These are phyloP conservation scores for Sciurus carolinensis DNA, from an alignment of 2,797 vertebrate species.

Conservation along the genomic window DNA sequence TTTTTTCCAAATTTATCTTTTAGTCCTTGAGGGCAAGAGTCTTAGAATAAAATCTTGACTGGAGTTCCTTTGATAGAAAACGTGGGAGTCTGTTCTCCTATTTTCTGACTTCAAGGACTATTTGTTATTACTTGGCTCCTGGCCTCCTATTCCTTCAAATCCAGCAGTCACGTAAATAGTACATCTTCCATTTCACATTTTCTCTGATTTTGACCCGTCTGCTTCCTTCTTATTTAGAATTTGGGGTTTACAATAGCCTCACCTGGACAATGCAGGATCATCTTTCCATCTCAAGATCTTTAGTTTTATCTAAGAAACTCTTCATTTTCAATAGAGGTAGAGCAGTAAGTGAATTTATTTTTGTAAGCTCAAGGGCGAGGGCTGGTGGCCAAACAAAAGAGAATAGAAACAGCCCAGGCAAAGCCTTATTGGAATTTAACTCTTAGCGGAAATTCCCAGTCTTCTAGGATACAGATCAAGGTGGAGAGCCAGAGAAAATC, in stretches of 20 bases:
- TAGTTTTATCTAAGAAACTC: not conserved
- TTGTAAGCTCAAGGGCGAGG: too few species aligned
- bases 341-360: not conserved
- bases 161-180: not conserved
- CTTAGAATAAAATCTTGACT: not conserved
- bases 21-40: not conserved
- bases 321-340: not conserved
- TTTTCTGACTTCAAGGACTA: not conserved
- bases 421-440: too few species aligned
- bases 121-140: not conserved
- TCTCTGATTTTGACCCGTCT: not conserved
- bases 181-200: not conserved
- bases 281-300: not conserved
- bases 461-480: too few species aligned
- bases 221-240: not conserved
- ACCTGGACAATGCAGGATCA: not conserved
- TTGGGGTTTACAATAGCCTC: not conserved
- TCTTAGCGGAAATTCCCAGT: too few species aligned
- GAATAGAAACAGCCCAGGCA: too few species aligned
- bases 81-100: not conserved
- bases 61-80: not conserved
- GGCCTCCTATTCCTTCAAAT: too few species aligned
- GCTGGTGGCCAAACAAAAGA: too few species aligned
- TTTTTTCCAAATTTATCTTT: not conserved
- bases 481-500: too few species aligned